Base-by-base conservation (phyloP, 2,797 vertebrate genomes). In the Erpetoichthys calabaricus region DNA sequence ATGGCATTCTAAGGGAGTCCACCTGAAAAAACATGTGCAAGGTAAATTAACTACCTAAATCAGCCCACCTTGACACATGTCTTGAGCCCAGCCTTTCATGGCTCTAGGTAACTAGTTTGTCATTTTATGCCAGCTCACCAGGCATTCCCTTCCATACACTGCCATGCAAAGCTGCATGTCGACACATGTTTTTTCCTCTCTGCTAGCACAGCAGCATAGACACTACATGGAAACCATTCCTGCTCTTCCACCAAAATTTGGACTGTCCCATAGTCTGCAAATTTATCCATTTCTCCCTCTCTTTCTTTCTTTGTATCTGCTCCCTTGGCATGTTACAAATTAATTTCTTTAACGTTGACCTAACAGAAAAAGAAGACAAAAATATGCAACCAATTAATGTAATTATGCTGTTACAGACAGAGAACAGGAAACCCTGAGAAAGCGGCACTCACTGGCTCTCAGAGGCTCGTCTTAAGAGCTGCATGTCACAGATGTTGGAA, bases 381-480 rank as follows among this genome's bases (percentile, higher is more conserved):
- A 86, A 84, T 86, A 82, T 84, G 84, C 75, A 83, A 81, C 81
- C 83, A 83, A 82, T 86, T 87, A 85, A 84, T 77, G 68, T 81
- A 82, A 86, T 82, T 82, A 77, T 71, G 51, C 75, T 77, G 80
- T 84, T 86, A 81, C 84, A 85, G 83, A 85, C 67, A 77, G 74
- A 3, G 2, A 71, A 75, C 78, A 75, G 79, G 76, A 78, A 78
- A 80, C 63, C 72, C 75, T 74, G 68, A 77, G 73, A 80, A n/a
- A n/a, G 47, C 7, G 1, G 47, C 7, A 49, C 47, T n/a, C 47
- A 49, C 47, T 7, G 45, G 56, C 4, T 49, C 60, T 53, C 44
- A 8, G 50, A 10, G 52, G 9, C 41, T 45, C 52, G 25, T 25
- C 44, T 46, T 25, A 5, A 4, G 53, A 7, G 41, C 56, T 9